These are phyloP conservation scores for Anisognathus igniventris DNA, from an alignment of 2,797 vertebrate genomes.

Conservation along the genomic window DNA sequence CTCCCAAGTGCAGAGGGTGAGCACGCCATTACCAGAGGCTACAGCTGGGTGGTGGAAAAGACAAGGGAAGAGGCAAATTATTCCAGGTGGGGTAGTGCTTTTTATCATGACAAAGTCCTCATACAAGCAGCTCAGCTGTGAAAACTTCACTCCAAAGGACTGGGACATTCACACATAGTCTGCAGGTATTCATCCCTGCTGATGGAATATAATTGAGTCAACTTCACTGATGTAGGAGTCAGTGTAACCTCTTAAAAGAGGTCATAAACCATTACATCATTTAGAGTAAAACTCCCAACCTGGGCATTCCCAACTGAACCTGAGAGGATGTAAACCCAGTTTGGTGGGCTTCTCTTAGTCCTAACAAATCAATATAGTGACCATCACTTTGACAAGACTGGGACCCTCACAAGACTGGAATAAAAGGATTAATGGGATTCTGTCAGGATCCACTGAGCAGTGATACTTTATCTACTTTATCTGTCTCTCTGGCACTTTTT, in stretches of 20 bases:
- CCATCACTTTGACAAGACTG: neutral
- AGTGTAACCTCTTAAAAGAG: neutral
- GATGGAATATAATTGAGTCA: no score
- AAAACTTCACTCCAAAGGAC: neutral
- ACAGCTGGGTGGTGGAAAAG: neutral
- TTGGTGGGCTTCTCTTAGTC: neutral
- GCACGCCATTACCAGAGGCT: neutral
- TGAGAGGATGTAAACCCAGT: neutral
- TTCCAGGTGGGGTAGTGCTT: neutral
- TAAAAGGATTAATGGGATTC: neutral
- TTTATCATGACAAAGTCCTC: neutral
- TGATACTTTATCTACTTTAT: neutral
- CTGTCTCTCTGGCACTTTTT: neutral
- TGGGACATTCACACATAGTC: neutral
- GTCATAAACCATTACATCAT: neutral
- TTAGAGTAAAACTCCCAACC: neutral
- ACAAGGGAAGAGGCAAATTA: neutral
- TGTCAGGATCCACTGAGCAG: neutral
- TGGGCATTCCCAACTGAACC: neutral
- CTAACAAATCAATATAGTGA: no score
- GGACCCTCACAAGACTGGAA: neutral
- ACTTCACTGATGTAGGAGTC: neutral
- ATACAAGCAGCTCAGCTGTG: neutral
- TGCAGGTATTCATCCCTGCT: neutral
- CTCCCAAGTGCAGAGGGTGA: no score